Percentiles rank a stretch among this genome's conserved stretches.
Evolutionary conservation across 2,888 invertebrate genomes (phyloP).

Genomic region (Nezara viridula): DNA sequence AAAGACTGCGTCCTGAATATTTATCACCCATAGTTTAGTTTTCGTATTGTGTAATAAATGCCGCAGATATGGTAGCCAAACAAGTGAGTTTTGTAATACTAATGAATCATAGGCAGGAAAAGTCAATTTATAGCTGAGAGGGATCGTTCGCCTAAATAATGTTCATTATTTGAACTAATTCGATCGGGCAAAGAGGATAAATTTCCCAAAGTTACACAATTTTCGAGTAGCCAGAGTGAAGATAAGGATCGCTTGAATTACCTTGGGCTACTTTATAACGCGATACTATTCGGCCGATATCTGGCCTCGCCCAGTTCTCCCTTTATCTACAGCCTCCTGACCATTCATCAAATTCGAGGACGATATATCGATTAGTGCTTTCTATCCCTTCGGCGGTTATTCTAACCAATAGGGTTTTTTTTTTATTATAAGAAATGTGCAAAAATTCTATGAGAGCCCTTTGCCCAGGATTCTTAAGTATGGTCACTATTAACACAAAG

Average conservation of each 20-base stretch:
- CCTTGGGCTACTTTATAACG: constrained; percentile 36
- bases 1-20: too few relatives aligned
- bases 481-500: too few relatives aligned
- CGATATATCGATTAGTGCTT: constrained; percentile 3
- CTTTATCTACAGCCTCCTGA: background rate
- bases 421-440: background rate
- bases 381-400: background rate
- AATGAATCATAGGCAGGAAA: background rate
- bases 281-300: background rate
- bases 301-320: background rate
- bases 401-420: background rate
- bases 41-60: too few relatives aligned
- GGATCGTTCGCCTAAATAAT: background rate
- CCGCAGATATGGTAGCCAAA: background rate
- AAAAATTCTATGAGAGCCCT: background rate
- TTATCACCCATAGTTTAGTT: too few relatives aligned
- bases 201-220: constrained; percentile 21
- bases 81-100: background rate
- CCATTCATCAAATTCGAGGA: background rate
- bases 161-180: constrained; percentile 21
- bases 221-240: background rate
- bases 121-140: background rate
- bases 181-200: background rate
- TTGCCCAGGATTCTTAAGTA: background rate
- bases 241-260: constrained; percentile 8